Conservation (phyloP, 2,113 vertebrate genomes). For the Ceyx margarethae region DNA sequence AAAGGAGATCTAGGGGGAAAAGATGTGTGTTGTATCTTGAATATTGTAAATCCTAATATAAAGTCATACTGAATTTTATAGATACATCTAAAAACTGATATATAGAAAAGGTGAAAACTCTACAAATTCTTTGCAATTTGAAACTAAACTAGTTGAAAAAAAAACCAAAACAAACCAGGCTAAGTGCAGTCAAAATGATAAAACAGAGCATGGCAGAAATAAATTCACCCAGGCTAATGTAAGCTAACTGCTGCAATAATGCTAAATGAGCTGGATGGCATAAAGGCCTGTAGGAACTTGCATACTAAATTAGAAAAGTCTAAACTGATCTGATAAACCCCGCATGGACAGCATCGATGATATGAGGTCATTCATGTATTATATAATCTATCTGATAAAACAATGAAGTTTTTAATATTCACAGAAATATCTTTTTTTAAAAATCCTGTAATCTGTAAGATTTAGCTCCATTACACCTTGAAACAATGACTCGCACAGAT, state of each 20-base stretch:
- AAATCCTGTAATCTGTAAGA: background rate
- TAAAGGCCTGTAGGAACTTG: background rate
- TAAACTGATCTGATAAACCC: background rate
- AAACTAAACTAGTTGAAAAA: background rate
- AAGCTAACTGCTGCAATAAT: background rate
- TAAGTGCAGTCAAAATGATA: background rate
- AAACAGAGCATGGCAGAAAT: background rate
- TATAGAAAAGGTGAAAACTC: background rate
- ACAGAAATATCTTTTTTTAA: background rate
- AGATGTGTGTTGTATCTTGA: background rate
- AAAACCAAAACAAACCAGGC: background rate
- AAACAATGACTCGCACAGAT: constrained; percentile 37
- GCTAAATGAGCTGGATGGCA: background rate
- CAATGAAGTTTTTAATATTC: constrained; percentile 14
- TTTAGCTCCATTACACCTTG: background rate
- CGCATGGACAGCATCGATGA: background rate
- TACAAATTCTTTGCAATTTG: background rate
- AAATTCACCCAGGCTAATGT: background rate
- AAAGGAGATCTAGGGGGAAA: background rate
- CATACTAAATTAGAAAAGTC: background rate
- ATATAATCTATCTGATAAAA: background rate
- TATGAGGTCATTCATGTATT: background rate
- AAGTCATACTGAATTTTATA: background rate
- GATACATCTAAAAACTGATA: background rate
- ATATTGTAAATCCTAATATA: background rate